Conservation (phyloP, 2,797 vertebrate genomes). For the Lithobates pipiens region DNA sequence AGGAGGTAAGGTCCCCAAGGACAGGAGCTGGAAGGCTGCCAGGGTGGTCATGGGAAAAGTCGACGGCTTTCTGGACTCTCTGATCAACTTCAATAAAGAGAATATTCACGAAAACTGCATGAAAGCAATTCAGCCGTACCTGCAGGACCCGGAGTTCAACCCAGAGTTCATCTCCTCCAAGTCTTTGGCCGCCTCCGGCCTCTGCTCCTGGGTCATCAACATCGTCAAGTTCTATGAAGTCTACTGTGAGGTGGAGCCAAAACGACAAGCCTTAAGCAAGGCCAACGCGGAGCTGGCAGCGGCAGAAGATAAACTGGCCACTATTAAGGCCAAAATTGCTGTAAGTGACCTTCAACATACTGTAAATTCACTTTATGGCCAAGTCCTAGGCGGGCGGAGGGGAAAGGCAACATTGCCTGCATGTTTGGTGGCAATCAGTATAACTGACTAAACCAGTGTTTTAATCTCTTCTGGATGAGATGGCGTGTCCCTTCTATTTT, state of each 20-base stretch:
- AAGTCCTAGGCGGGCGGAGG: too few species aligned
- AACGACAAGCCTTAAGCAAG: conserved; percentile 87
- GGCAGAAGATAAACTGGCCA: conserved; percentile 89
- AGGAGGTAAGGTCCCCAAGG: conserved; percentile 86
- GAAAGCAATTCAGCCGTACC: conserved; percentile 89
- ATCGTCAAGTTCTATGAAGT: conserved; percentile 88
- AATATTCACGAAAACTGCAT: conserved; percentile 92
- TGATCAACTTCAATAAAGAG: conserved; percentile 91
- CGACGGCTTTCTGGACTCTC: conserved; percentile 88
- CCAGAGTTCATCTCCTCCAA: conserved; percentile 89
- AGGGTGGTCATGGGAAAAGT: conserved; percentile 90
- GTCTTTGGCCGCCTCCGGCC: conserved; percentile 86
- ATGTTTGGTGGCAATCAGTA: too few species aligned
- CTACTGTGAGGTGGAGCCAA: conserved; percentile 93
- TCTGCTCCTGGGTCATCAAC: conserved; percentile 97
- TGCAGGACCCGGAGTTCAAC: conserved; percentile 87
- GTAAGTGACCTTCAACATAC: conserved; percentile 76
- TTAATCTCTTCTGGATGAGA: too few species aligned
- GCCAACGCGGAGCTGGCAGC: conserved; percentile 86
- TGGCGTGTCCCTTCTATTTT: too few species aligned
- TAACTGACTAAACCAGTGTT: too few species aligned
- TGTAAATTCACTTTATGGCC: too few species aligned
- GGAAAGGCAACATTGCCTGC: too few species aligned
- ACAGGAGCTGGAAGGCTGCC: conserved; percentile 94
- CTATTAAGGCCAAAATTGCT: conserved; percentile 88